Evolutionary conservation across 2,797 vertebrate genomes (phyloP), one percentile per base, ranked within the genome.

Genomic region (Mycteria americana): DNA sequence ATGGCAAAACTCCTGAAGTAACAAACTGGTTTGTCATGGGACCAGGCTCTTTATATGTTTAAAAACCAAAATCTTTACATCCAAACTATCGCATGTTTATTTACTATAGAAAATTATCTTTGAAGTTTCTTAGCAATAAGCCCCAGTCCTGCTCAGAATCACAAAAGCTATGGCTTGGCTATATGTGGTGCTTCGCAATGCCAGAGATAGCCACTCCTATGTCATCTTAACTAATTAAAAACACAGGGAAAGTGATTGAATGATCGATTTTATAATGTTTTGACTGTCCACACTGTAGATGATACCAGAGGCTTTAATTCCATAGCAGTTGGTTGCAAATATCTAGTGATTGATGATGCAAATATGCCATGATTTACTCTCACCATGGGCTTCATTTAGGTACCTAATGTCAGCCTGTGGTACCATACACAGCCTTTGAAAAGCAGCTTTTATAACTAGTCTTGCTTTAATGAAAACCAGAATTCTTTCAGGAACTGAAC

Each of bases 381-480:
- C 37, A 62, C 31, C 9, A 3, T 8, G 50, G 37, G 24, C 79
- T 89, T 95, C 33, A 33, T 93, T 92, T 82, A 56, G 56, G 33
- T 90, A 59, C 60, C 56, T 89, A 43, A n/a, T 65, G 25, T 68
- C 73, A 81, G n/a, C 62, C 35, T 79, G 48, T 84, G 60, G 21
- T 84, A 62, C 73, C 46, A 53, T 65, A 51, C 7, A 54, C 21
- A 67, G 21, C 30, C 88, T 93, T 93, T 88, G 57, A 94, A 96
- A 85, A 74, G 48, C 39, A 95, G 51, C 50, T 89, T 96, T 97
- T 76, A 9, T 92, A 93, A 89, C 46, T 68, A 51, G n/a, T 92
- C 31, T 72, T 60, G 76, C 92, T 96, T 7, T 97, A 97, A 98
- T 96, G 88, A 95, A 96, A 97, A 94, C 81, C 96, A 97, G 95